Percentiles rank a stretch among this genome's conserved stretches.
These are phyloP conservation scores for Amphipoea lucens DNA, from an alignment of 2,888 invertebrate genomes.

Conservation along the genomic window DNA sequence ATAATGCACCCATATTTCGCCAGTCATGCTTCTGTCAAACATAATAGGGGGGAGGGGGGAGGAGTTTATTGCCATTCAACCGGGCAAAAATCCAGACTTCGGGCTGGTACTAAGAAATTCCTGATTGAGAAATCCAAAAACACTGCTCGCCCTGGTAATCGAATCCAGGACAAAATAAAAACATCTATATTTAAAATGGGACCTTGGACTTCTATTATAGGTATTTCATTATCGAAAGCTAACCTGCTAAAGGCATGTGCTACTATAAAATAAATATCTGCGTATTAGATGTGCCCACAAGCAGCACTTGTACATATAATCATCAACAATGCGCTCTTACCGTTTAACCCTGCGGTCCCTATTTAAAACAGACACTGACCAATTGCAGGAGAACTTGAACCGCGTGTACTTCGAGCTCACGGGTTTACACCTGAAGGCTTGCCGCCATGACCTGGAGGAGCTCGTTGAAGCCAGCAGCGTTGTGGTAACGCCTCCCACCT, in stretches of 20 bases:
- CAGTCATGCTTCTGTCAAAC: too few species aligned
- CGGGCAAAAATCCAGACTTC: not conserved
- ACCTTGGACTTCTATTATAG: not conserved
- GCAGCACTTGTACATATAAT: too few species aligned
- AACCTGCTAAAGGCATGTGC: not conserved
- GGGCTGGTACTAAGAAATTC: not conserved
- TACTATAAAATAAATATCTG: too few species aligned
- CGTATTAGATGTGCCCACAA: too few species aligned
- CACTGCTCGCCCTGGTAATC: not conserved
- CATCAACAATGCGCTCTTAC: too few species aligned
- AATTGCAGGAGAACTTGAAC: constrained; percentile 82
- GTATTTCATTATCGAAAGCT: not conserved
- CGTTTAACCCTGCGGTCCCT: not conserved
- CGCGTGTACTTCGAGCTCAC: constrained; percentile 84
- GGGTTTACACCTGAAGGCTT: constrained; percentile 88
- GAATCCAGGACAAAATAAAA: not conserved
- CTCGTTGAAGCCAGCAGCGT: constrained; percentile 82
- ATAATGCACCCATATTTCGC: not conserved
- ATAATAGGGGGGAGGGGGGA: too few species aligned
- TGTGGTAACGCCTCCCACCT: constrained; percentile 82
- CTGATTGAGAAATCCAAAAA: not conserved
- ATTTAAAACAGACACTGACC: not conserved
- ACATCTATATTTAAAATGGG: not conserved
- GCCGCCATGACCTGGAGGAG: constrained; percentile 86
- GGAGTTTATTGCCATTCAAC: not conserved